Conservation (phyloP, 2,888 invertebrate species). For the Clivina fossor region DNA sequence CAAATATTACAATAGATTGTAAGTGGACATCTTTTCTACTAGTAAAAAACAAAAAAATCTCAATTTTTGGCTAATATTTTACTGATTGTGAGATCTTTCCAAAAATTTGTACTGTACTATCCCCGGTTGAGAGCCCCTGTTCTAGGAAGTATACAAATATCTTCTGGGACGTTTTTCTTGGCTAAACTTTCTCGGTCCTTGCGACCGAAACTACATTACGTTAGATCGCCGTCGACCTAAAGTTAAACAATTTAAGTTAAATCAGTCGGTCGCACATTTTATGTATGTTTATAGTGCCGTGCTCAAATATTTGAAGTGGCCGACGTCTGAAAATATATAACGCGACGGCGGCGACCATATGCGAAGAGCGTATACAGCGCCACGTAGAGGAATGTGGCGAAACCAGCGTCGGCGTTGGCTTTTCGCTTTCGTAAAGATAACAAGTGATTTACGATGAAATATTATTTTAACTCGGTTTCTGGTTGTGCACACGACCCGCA, state of each 20-base stretch:
- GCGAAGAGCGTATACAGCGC: background rate
- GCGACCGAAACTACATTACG: no score
- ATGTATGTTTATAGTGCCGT: slow-evolving; percentile 11
- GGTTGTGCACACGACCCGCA: background rate
- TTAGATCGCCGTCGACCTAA: no score
- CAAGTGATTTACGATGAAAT: slow-evolving; percentile 25
- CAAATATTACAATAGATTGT: no score
- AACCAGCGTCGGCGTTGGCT: background rate
- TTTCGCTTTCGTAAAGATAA: slow-evolving; percentile 26
- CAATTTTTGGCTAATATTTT: no score
- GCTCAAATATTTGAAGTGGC: slow-evolving; percentile 26
- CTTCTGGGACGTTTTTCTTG: no score
- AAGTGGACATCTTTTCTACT: no score
- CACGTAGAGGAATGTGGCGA: background rate
- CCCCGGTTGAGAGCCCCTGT: no score
- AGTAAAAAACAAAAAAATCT: no score
- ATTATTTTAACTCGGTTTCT: slow-evolving; percentile 25
- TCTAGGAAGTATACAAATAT: no score
- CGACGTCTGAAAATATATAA: slow-evolving; percentile 14
- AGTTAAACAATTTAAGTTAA: slow-evolving; percentile 12
- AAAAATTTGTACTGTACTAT: no score
- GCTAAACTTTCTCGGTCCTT: no score
- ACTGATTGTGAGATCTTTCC: no score
- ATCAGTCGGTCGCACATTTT: slow-evolving; percentile 8
- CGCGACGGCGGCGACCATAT: slow-evolving; percentile 8